phyloP scores from a whole-genome alignment of 2,113 vertebrate species.

The Menura novaehollandiae region DNA sequence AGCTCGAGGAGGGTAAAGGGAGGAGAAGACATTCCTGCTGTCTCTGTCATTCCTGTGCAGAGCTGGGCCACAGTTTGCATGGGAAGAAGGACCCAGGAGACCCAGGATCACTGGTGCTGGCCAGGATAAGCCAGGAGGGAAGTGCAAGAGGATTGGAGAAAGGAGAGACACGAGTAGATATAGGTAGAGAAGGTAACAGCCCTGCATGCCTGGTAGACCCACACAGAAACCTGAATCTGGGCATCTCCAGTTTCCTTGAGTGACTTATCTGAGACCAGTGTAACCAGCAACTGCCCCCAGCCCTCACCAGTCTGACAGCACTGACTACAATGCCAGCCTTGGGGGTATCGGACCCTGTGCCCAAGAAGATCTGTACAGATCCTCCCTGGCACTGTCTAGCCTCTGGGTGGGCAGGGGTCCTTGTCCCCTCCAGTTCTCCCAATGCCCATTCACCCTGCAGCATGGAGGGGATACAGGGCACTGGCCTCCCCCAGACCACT shows the following conservation, averaged over 20 bases:
- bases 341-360: fast-evolving
- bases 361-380: not conserved
- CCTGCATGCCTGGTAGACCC: not conserved
- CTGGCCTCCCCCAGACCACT: not conserved
- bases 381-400: not conserved
- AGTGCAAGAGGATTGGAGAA: not conserved
- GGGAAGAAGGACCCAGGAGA: not conserved
- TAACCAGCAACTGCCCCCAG: not conserved
- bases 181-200: not conserved
- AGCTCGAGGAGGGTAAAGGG: not conserved
- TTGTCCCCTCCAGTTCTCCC: not conserved
- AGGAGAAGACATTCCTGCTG: not conserved
- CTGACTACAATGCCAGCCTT: not conserved
- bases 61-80: not conserved
- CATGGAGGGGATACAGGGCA: fast-evolving
- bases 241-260: not conserved
- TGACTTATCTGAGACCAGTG: not conserved
- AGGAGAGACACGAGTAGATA: not conserved
- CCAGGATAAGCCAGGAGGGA: not conserved
- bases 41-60: not conserved
- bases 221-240: not conserved
- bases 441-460: not conserved
- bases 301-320: not conserved
- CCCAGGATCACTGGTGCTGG: not conserved
- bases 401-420: not conserved